A percentile compares a stretch with the other conserved stretches of the same genome.
Conservation (phyloP, 2,888 invertebrate genomes). For the Nomada lathburiana region DNA sequence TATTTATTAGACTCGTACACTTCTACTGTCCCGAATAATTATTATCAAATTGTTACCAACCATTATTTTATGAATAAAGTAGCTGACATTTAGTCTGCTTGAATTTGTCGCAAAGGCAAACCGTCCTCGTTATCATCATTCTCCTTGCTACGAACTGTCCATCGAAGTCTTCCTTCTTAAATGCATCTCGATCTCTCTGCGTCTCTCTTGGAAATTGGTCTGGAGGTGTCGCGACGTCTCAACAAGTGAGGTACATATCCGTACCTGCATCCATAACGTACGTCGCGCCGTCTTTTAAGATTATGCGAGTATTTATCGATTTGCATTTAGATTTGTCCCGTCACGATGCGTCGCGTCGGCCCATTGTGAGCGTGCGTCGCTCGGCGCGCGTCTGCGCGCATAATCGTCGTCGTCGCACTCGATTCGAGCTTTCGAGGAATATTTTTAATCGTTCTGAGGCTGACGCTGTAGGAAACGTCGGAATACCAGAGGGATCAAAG, state of each 20-base stretch:
- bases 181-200: too few relatives aligned
- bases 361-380: conserved; percentile 39
- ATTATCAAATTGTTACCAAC: too few relatives aligned
- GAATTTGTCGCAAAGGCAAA: too few relatives aligned
- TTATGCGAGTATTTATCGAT: conserved; percentile 64
- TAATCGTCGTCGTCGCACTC: conserved; percentile 7
- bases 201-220: conserved; percentile 28
- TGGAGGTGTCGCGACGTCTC: conserved; percentile 19
- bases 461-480: conserved; percentile 4
- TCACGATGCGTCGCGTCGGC: conserved; percentile 28
- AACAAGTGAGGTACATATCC: conserved; percentile 3
- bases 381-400: conserved; percentile 2
- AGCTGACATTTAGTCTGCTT: too few relatives aligned
- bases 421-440: conserved; percentile 25
- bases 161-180: too few relatives aligned
- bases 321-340: conserved; percentile 70
- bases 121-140: too few relatives aligned
- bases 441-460: conserved; percentile 31
- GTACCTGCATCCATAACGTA: conserved; percentile 49
- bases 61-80: too few relatives aligned
- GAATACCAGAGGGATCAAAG: conserved; percentile 61
- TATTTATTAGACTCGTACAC: not conserved
- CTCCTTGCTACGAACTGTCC: too few relatives aligned
- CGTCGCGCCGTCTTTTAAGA: conserved; percentile 40
- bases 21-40: too few relatives aligned